These are phyloP conservation scores for Rhodinocichla rosea DNA, from an alignment of 2,113 vertebrate species.

Conservation along the genomic window DNA sequence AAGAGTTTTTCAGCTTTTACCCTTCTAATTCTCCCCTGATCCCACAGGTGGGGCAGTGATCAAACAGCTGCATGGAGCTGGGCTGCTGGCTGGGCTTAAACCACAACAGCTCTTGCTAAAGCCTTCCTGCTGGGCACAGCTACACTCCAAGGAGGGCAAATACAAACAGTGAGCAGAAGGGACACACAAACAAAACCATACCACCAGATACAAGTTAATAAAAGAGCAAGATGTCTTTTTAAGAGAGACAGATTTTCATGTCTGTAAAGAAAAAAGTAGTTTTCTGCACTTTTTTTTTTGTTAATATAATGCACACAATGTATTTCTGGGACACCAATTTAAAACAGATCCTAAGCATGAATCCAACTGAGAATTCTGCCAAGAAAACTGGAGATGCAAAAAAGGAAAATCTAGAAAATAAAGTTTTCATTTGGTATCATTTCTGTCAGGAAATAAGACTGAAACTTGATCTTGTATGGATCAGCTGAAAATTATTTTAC, in stretches of 20 bases:
- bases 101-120: not conserved
- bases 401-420: not conserved
- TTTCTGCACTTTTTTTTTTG: not conserved
- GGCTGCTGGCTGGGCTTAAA: not conserved
- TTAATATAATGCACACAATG: not conserved
- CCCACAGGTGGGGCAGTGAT: not conserved
- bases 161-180: not conserved
- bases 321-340: not conserved
- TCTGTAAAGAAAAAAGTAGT: not conserved
- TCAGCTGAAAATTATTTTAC: not conserved
- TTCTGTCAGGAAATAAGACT: not conserved
- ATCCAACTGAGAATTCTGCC: not conserved
- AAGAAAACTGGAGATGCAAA: not conserved
- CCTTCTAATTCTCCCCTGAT: rapidly evolving
- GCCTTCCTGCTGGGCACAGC: not conserved
- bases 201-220: not conserved
- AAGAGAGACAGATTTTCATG: not conserved
- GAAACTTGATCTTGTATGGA: not conserved
- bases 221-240: not conserved
- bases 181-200: not conserved
- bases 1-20: not conserved
- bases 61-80: rapidly evolving
- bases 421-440: not conserved
- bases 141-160: not conserved
- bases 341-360: not conserved